Evolutionary conservation across 2,113 vertebrate species (phyloP), one percentile per base, ranked within the genome.

Genomic region (Dinomys branickii): DNA sequence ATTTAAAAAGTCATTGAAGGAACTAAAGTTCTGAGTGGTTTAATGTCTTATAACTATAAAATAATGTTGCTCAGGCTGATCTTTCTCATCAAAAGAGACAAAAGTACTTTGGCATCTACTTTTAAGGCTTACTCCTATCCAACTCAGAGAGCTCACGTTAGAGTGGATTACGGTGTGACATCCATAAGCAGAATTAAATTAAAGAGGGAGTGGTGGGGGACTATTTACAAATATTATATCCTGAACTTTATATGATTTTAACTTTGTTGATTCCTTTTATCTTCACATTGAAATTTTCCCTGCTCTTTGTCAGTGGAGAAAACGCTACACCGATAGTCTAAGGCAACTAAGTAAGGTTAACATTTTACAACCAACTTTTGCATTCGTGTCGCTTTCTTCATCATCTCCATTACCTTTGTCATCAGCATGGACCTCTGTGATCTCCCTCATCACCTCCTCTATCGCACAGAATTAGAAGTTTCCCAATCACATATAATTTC

Each of bases 41-140:
- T 90, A 83, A 81, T 81, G 85, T 92, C 94, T 95, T 71, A 52
- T 38, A 94, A 93, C 85, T 95, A 92, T 71, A 94, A 82, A 94
- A 97, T 78, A 88, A 85, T 50, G n/a, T 58, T 91, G 63, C 22
- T 90, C 77, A 59, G 59, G 84, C 54, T 90, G 85, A 88, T 71
- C 82, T 77, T 90, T 71, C 58, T 44, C 92, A 91, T 92, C 88
- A 73, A n/a, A 22, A 47, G 61, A 92, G 38, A 97, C 85, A 73
- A 50, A 89, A 94, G 83, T 7, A 71, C 56, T 81, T 44, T 5
- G 63, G 33, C 54, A 16, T 54, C 0, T 44, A 59, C 1, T 12
- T 30, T 38, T 77, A 47, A 85, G 87, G 30, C 26, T 50, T 19
- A 69, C 69, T 13, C 52, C 52, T 16, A 3, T 14, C 63, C 56